Evolutionary conservation across 2,888 invertebrate genomes (phyloP).

Genomic region (Liopterus haemorrhoidalis): DNA sequence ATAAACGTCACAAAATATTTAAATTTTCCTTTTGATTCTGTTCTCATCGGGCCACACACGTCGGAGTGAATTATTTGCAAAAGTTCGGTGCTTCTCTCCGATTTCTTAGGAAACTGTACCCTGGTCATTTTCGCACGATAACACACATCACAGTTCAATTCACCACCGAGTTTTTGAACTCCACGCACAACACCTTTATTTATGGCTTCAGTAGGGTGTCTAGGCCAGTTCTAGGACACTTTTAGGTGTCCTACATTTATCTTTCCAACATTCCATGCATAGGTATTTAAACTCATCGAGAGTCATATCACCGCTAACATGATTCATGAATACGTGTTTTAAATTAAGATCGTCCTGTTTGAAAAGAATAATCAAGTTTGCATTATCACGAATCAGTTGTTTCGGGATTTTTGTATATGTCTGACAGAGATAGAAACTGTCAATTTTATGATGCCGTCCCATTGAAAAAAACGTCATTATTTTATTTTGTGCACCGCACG

Average conservation of each 20-base stretch:
- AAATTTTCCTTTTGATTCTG: slow-evolving; percentile 25
- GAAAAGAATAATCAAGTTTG: slow-evolving; percentile 35
- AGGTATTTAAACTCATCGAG: slow-evolving; percentile 14
- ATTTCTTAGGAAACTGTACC: slow-evolving; percentile 9
- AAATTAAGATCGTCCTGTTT: slow-evolving; percentile 37
- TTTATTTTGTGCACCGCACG: slow-evolving; percentile 33
- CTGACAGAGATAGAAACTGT: slow-evolving; percentile 36
- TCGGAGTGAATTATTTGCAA: slow-evolving; percentile 33
- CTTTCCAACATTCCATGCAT: slow-evolving; percentile 14
- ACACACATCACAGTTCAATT: too few species aligned
- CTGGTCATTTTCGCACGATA: slow-evolving; percentile 21
- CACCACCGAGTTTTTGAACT: too few species aligned
- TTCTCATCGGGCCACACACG: slow-evolving; percentile 30
- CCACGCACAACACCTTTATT: too few species aligned
- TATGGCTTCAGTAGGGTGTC: too few species aligned
- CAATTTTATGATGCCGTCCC: slow-evolving; percentile 35
- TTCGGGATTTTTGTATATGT: slow-evolving; percentile 37
- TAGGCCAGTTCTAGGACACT: too few species aligned
- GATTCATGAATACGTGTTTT: slow-evolving; percentile 27
- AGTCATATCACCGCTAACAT: slow-evolving; percentile 13
- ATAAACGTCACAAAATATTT: slow-evolving; percentile 33
- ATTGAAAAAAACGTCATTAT: slow-evolving; percentile 35
- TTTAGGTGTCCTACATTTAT: too few species aligned
- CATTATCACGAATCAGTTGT: slow-evolving; percentile 37
- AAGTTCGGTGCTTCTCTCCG: slow-evolving; percentile 6